Evolutionary conservation across 2,888 invertebrate species (phyloP).

Genomic region (Drosophila trichaetosa): DNA sequence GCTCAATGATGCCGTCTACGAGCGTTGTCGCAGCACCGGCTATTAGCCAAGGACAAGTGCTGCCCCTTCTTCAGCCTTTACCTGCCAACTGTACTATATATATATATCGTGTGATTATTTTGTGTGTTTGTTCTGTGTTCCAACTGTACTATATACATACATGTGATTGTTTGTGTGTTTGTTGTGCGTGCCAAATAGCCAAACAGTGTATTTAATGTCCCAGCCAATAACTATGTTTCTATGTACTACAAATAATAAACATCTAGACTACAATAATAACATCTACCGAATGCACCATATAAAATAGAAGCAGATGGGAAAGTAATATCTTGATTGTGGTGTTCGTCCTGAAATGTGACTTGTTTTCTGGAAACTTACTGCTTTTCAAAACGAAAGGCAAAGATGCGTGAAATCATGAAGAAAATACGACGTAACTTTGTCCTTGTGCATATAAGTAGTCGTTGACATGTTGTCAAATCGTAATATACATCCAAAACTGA

Average conservation of each 20-base stretch:
- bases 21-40: constrained; percentile 78
- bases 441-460: no score
- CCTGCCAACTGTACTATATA: constrained; percentile 18
- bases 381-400: neutral
- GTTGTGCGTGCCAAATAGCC: neutral
- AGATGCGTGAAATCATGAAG: neutral
- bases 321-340: neutral
- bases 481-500: neutral
- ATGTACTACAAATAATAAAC: constrained; percentile 14
- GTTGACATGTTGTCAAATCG: neutral
- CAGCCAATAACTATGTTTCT: constrained; percentile 46
- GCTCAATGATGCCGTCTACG: constrained; percentile 83
- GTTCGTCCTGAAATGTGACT: neutral
- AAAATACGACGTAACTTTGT: neutral
- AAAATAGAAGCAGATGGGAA: neutral
- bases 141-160: neutral
- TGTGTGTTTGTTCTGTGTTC: constrained; percentile 19
- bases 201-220: constrained; percentile 34
- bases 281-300: neutral
- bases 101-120: neutral
- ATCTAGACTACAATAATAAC: neutral
- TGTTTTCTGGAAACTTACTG: fast-evolving
- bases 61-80: constrained; percentile 6
- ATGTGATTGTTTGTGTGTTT: neutral
- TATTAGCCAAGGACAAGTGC: constrained; percentile 36